Base-by-base conservation (phyloP, 2,888 invertebrate species). In the Griposia aprilina region DNA sequence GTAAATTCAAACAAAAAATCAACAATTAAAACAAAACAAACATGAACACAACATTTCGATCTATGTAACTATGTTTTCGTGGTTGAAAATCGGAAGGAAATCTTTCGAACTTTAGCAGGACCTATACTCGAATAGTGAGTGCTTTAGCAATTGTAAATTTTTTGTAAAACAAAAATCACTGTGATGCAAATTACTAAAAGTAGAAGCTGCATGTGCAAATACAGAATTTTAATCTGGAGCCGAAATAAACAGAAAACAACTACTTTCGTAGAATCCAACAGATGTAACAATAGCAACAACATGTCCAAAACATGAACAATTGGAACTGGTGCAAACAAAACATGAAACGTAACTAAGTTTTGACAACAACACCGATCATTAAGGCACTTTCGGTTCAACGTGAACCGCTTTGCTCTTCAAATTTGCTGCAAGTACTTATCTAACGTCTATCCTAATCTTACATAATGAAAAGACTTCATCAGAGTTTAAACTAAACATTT, bases 311-410 rank as follows among this genome's bases (percentile, higher is more conserved):
- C 80, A 48, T 80, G 86, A 93, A 91, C 89, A 87, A 93, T 91
- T 91, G 84, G 78, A 83, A 87, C 77, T 84, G 75, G 72, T 82
- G 88, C 88, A 90, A 93, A 93, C 89, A 89, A 86, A 93, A 93
- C 91, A 89, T 90, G 89, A 89, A 90, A 90, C 89, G 89, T 92
- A 94, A 94, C 92, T 88, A 89, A 91, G 85, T 90, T 88, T 91
- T 88, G 91, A 93, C 91, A 91, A 94, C 94, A 95, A 94, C 91
- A 94, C 96, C 96, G 96, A 94, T 92, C 95, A 96, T 97, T 96
- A 96, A 97, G 97, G 95, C 95, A 90, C 89, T 92, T 88, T 87
- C 76, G 74, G 88, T 88, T 85, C 86, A 82, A 85, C 87, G 85
- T 87, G 88, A 89, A 88, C 76, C 85, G 77, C 63, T 71, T 82